Percentiles rank a stretch among this genome's conserved stretches.
Conservation (phyloP, 2,797 vertebrate genomes). For the Bryconaethiops microstoma region DNA sequence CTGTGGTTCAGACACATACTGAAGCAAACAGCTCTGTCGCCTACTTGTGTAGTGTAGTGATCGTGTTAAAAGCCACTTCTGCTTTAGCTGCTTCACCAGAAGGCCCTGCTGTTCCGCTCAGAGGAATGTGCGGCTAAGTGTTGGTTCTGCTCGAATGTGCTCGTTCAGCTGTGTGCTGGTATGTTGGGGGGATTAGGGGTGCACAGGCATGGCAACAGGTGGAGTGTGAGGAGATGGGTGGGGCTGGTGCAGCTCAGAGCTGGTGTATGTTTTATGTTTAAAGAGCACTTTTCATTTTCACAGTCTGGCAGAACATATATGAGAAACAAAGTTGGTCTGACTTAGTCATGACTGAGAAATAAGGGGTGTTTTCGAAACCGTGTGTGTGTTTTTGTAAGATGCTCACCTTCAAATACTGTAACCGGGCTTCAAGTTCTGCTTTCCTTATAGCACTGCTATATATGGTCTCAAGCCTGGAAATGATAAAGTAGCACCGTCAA, state of each 20-base stretch:
- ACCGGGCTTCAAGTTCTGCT: constrained; percentile 90
- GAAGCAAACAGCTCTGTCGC: not conserved
- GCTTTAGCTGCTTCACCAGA: not conserved
- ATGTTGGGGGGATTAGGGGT: constrained; percentile 39
- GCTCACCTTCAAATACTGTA: constrained; percentile 93
- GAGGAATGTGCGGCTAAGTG: constrained; percentile 22
- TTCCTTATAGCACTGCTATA: constrained; percentile 90
- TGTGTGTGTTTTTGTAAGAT: not conserved
- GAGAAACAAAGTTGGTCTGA: not conserved
- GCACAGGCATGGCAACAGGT: constrained; percentile 50
- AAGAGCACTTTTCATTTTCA: not conserved
- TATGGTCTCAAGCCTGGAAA: constrained; percentile 86
- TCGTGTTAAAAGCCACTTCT: constrained; percentile 10
- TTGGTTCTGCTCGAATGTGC: constrained; percentile 24
- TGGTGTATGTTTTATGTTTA: not conserved
- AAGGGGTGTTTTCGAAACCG: not conserved
- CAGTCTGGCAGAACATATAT: no score
- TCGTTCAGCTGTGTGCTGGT: constrained; percentile 42
- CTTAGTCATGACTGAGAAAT: not conserved
- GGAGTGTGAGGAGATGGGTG: constrained; percentile 44
- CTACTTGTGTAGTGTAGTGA: not conserved
- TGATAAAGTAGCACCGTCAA: constrained; percentile 34
- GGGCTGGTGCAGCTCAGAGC: constrained; percentile 2
- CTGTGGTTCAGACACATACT: not conserved
- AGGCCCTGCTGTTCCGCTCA: not conserved